phyloP scores from a whole-genome alignment of 2,888 invertebrate species.

The Strigamia crassipes region DNA sequence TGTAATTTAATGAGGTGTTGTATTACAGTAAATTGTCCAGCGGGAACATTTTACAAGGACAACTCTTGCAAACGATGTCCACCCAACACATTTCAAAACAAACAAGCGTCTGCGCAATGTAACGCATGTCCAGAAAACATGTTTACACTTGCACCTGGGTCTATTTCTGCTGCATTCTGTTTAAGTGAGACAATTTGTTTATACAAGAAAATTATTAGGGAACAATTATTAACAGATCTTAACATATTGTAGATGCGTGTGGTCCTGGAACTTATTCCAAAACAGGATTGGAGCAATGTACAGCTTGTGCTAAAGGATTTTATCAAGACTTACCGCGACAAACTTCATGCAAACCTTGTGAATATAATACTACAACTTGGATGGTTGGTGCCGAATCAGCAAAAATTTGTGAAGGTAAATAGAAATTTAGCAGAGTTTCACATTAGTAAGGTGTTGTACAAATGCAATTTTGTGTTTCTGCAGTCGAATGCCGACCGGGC shows the following conservation, averaged over 20 bases:
- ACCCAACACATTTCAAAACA: constrained; percentile 57
- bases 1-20: neutral
- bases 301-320: constrained; percentile 63
- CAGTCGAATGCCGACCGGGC: constrained; percentile 61
- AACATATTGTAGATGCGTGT: neutral
- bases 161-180: constrained; percentile 57
- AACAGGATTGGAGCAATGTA: constrained; percentile 65
- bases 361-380: constrained; percentile 27
- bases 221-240: neutral
- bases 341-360: constrained; percentile 60
- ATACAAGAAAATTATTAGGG: neutral
- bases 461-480: neutral
- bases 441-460: too few species aligned
- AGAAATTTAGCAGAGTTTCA: too few species aligned
- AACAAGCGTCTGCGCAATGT: constrained; percentile 58
- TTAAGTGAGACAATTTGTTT: neutral
- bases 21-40: constrained; percentile 67
- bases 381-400: constrained; percentile 45
- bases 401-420: constrained; percentile 6
- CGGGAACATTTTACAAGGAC: constrained; percentile 67
- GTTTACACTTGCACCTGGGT: constrained; percentile 59
- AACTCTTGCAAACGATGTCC: constrained; percentile 63
- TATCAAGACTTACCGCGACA: constrained; percentile 59
- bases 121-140: constrained; percentile 56
- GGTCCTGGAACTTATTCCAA: constrained; percentile 61